Percentiles rank a stretch among this genome's conserved stretches.
Evolutionary conservation across 2,797 vertebrate genomes (phyloP).

Genomic region (Scomberomorus guttatus): DNA sequence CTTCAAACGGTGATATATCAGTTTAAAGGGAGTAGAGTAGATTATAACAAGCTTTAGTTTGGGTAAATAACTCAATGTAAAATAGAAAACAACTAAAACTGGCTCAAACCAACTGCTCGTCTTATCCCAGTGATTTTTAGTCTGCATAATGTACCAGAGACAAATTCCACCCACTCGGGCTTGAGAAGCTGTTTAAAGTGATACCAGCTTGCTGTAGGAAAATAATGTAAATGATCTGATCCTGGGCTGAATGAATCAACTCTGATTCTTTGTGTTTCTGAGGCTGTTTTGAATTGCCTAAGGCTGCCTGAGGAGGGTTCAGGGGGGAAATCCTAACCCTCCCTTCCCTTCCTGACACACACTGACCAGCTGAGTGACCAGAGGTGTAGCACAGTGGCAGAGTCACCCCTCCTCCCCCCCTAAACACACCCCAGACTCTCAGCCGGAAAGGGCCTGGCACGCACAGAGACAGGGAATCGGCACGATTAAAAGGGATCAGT

Average conservation of each 20-base stretch:
- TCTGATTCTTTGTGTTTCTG: conserved; percentile 7
- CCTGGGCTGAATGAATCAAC: neutral
- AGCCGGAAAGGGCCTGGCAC: conserved; percentile 63
- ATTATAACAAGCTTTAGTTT: no score
- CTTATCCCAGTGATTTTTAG: no score
- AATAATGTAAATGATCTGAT: neutral
- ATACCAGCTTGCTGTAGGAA: neutral
- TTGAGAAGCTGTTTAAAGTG: no score
- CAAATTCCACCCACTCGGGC: no score
- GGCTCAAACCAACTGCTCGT: no score
- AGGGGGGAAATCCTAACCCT: conserved; percentile 68
- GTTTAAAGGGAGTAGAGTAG: no score
- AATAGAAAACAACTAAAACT: no score
- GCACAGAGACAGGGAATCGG: conserved; percentile 71
- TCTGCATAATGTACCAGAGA: no score
- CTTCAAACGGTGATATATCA: no score
- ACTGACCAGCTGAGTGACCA: conserved; percentile 46
- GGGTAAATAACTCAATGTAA: no score
- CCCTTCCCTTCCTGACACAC: conserved; percentile 69
- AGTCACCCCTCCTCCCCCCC: conserved; percentile 2
- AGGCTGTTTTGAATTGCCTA: conserved; percentile 1
- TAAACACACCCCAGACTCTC: conserved; percentile 45
- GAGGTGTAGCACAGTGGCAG: conserved; percentile 48
- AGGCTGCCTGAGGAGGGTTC: conserved; percentile 20
- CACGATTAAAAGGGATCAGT: conserved; percentile 66